Evolutionary conservation across 2,797 vertebrate genomes (phyloP).

Genomic region (Sebastes iracundus): DNA sequence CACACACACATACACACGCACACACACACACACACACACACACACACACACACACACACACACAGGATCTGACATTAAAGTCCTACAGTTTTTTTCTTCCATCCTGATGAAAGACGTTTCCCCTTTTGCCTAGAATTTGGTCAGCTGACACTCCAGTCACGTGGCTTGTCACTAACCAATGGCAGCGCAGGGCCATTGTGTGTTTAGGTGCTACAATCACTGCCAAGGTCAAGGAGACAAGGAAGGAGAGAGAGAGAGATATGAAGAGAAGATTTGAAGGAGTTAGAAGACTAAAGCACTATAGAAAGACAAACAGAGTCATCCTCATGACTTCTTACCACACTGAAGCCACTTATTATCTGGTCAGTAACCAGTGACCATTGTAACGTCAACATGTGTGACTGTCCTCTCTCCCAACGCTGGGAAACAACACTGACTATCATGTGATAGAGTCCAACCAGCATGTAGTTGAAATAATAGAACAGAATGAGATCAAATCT

Average conservation of each 20-base stretch:
- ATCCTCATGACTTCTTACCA: conserved; percentile 50
- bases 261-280: conserved; percentile 25
- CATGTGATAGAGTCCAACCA: conserved; percentile 29
- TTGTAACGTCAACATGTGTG: conserved; percentile 56
- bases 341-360: conserved; percentile 52
- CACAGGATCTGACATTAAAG: conserved; percentile 42
- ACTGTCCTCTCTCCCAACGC: conserved; percentile 23
- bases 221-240: conserved; percentile 74
- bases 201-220: conserved; percentile 64
- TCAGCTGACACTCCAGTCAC: conserved; percentile 74
- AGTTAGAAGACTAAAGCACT: not conserved
- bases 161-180: conserved; percentile 67
- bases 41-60: conserved; percentile 8
- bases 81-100: conserved; percentile 36
- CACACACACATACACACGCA: not conserved
- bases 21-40: not conserved
- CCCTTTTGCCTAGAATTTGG: conserved; percentile 72
- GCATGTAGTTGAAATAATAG: conserved; percentile 3
- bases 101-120: conserved; percentile 68
- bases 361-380: conserved; percentile 43
- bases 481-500: not conserved
- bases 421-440: conserved; percentile 16
- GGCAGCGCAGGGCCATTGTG: conserved; percentile 38
- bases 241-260: not conserved
- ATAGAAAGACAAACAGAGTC: conserved; percentile 27